Percentiles rank a stretch among this genome's conserved stretches.
Conservation (phyloP, 1,140 invertebrate species). For the Pristionchus pacificus region DNA sequence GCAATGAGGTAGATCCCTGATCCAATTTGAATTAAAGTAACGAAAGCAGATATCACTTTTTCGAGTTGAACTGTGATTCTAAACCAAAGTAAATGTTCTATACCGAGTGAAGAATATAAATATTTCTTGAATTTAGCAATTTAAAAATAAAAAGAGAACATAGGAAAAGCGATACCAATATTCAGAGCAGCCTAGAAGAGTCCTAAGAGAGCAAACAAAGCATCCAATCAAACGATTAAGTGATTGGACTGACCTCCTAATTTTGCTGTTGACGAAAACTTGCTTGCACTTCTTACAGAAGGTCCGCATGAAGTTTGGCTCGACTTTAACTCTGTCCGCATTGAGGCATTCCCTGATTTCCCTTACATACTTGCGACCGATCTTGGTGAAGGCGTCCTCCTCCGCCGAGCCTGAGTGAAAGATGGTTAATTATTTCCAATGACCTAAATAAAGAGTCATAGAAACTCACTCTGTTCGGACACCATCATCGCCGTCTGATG, state of each 20-base stretch:
- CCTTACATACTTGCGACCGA: conserved; percentile 17
- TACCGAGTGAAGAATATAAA: too few relatives aligned
- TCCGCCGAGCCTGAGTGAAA: neutral
- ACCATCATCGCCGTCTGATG: conserved; percentile 5
- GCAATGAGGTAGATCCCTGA: too few relatives aligned
- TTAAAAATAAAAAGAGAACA: too few relatives aligned
- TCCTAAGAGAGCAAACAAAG: neutral
- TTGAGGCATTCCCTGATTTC: conserved; percentile 23
- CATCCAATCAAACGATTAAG: too few relatives aligned
- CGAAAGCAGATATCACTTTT: too few relatives aligned
- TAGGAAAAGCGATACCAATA: too few relatives aligned
- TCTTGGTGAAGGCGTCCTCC: conserved; percentile 27
- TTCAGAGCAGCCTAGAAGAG: too few relatives aligned
- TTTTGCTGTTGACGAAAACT: conserved; percentile 14
- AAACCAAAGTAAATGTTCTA: too few relatives aligned
- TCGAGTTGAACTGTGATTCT: too few relatives aligned
- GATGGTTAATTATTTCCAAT: neutral
- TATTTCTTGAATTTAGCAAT: too few relatives aligned
- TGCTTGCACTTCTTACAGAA: conserved; percentile 34
- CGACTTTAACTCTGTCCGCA: conserved; percentile 23
- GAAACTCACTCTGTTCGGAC: neutral
- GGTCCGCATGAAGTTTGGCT: conserved; percentile 10
- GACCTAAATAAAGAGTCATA: neutral
- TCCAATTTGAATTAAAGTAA: too few relatives aligned
- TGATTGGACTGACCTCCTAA: conserved; percentile 21